Evolutionary conservation across 1,140 invertebrate genomes (phyloP).

Genomic region (Aphelinus atriplicis): DNA sequence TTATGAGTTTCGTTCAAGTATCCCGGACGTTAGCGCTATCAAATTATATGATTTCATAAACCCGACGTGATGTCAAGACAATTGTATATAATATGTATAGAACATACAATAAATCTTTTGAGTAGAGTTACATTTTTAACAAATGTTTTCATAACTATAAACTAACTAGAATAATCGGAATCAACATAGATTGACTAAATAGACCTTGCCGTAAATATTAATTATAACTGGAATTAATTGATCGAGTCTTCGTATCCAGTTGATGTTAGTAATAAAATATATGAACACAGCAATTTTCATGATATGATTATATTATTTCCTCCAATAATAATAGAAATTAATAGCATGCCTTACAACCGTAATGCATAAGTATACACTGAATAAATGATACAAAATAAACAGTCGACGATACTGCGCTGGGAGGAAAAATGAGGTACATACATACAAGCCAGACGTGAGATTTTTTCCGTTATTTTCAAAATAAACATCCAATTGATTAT

Average conservation of each 20-base stretch:
- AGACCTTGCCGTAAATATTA: not conserved
- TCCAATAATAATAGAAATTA: slow-evolving; percentile 57
- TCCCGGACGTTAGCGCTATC: too few relatives aligned
- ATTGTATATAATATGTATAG: too few relatives aligned
- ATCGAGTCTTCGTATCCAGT: not conserved
- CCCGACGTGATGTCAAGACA: too few relatives aligned
- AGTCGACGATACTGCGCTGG: slow-evolving; percentile 16
- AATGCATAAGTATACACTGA: slow-evolving; percentile 49
- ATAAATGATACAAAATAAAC: slow-evolving; percentile 55
- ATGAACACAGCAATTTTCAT: slow-evolving; percentile 29
- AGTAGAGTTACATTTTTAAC: too few relatives aligned
- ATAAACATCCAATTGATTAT: slow-evolving; percentile 17
- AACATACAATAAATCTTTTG: too few relatives aligned
- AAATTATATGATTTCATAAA: too few relatives aligned
- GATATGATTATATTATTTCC: slow-evolving; percentile 35
- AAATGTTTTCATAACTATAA: too few relatives aligned
- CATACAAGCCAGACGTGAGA: slow-evolving; percentile 8
- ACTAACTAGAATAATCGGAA: too few relatives aligned
- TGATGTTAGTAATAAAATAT: not conserved
- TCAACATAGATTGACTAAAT: not conserved
- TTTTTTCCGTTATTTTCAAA: slow-evolving; percentile 17
- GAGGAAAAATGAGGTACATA: slow-evolving; percentile 3
- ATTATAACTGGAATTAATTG: not conserved
- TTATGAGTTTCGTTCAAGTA: too few relatives aligned
- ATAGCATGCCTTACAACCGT: slow-evolving; percentile 54